phyloP scores from a whole-genome alignment of 1,140 invertebrate species.

The Hylaeus anthracinus region DNA sequence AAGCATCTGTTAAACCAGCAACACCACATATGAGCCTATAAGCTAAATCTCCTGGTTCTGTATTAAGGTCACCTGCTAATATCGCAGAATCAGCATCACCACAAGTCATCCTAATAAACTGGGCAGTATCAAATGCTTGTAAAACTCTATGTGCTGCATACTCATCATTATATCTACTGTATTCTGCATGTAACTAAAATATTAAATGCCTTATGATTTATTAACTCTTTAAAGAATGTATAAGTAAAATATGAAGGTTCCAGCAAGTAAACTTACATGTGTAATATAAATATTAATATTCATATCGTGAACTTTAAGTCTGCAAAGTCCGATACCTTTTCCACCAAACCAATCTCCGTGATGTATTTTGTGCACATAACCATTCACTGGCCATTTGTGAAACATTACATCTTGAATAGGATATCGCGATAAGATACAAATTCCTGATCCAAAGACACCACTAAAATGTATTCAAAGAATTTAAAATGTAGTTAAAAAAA shows the following conservation, averaged over 20 bases:
- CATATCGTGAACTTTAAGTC: slow-evolving; percentile 85
- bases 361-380: slow-evolving; percentile 97
- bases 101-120: slow-evolving; percentile 94
- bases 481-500: neutral
- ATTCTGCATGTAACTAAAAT: slow-evolving; percentile 95
- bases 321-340: slow-evolving; percentile 96
- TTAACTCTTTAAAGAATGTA: slow-evolving; percentile 16
- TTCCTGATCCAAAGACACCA: slow-evolving; percentile 94
- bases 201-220: slow-evolving; percentile 43
- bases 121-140: slow-evolving; percentile 96
- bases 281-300: slow-evolving; percentile 93
- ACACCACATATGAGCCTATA: slow-evolving; percentile 85
- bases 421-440: slow-evolving; percentile 94
- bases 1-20: slow-evolving; percentile 77
- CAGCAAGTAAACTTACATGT: slow-evolving; percentile 87
- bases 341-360: slow-evolving; percentile 99
- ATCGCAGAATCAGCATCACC: slow-evolving; percentile 90
- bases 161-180: slow-evolving; percentile 91
- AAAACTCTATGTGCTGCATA: slow-evolving; percentile 94
- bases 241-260: slow-evolving; percentile 23
- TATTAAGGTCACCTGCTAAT: slow-evolving; percentile 96
- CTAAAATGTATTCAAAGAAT: slow-evolving; percentile 79
- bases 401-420: slow-evolving; percentile 94
- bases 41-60: slow-evolving; percentile 92
- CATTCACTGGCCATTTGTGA: slow-evolving; percentile 96